Base-by-base conservation (phyloP, 1,140 invertebrate genomes). In the Phenacoccus solenopsis region DNA sequence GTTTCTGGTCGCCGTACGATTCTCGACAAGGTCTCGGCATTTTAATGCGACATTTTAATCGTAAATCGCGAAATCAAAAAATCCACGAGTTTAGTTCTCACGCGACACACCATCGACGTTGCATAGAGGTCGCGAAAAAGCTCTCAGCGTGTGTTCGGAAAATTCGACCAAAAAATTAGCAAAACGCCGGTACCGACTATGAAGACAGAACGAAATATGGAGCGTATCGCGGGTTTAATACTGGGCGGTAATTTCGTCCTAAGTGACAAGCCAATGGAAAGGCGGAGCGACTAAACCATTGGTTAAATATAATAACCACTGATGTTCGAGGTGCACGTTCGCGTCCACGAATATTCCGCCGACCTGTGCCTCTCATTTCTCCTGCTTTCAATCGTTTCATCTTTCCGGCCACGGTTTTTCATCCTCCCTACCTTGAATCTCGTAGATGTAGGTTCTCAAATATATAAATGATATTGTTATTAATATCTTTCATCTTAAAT, bases 1-100 rank as follows among this genome's bases (percentile, higher is more conserved):
- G 93, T 80, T 96, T 96, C 77, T 92, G 89, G 78, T 90, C 90
- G 76, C 90, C 90, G 82, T 93, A 93, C 64, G 88, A 89, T 80
- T 91, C 90, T 74, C 89, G 83, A 72, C 88, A 89, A 59, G 90
- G 90, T 75, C 90, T 84, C 73, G 90, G 90, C 90, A 93, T 93
- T 12, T 9, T 56, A 49, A 2, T 16, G 13, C 5, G 16, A 49
- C 38, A 49, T 49, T 49, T 49, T 49, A 7, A 32, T 32, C 13
- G 5, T 7, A 32, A 32, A 32, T 7, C 30, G 30, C 30, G 30
- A 32, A 32, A 32, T 32, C 30, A 32, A 32, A 32, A 32, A 32
- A 32, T 32, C 38, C 5, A 2, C 38, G 38, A 49, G 20, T 49
- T n/a, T 5, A 10, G 16, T 5, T 49, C 16, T 49, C n/a, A n/a